These are phyloP conservation scores for Xenopus petersii DNA, from an alignment of 2,797 vertebrate species.

Conservation along the genomic window DNA sequence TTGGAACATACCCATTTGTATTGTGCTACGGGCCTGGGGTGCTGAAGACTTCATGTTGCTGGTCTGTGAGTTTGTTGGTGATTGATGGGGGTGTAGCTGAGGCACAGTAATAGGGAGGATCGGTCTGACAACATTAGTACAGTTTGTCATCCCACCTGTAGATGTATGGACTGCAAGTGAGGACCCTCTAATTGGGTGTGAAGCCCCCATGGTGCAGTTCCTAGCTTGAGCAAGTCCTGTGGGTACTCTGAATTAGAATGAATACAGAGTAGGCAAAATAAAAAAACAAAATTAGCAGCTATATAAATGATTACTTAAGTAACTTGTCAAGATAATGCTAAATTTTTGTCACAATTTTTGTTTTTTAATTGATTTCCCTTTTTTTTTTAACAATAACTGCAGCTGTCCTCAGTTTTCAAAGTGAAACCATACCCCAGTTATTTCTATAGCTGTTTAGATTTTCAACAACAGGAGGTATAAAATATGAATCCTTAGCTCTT, in stretches of 20 bases:
- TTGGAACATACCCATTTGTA: constrained; percentile 79
- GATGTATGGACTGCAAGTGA: constrained; percentile 67
- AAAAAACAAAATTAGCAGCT: no score
- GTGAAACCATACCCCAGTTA: neutral
- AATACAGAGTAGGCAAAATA: neutral
- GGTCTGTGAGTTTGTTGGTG: constrained; percentile 72
- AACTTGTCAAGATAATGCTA: no score
- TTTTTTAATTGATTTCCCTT: no score
- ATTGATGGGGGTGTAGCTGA: constrained; percentile 67
- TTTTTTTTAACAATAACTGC: no score
- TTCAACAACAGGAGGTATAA: no score
- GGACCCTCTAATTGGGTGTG: constrained; percentile 68
- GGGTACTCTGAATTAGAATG: constrained; percentile 74
- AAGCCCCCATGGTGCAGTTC: constrained; percentile 67
- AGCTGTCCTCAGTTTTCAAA: no score
- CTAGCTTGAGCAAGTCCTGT: constrained; percentile 77
- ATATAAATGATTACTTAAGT: no score
- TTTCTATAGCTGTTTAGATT: neutral
- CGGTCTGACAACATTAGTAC: constrained; percentile 73
- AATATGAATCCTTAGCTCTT: no score
- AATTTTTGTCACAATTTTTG: no score
- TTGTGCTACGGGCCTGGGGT: constrained; percentile 76
- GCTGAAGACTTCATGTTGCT: constrained; percentile 80
- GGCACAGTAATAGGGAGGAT: constrained; percentile 73
- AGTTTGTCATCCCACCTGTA: constrained; percentile 60